These are phyloP conservation scores for Taeniopygia guttata DNA, from an alignment of 2,797 vertebrate genomes.

Conservation along the genomic window DNA sequence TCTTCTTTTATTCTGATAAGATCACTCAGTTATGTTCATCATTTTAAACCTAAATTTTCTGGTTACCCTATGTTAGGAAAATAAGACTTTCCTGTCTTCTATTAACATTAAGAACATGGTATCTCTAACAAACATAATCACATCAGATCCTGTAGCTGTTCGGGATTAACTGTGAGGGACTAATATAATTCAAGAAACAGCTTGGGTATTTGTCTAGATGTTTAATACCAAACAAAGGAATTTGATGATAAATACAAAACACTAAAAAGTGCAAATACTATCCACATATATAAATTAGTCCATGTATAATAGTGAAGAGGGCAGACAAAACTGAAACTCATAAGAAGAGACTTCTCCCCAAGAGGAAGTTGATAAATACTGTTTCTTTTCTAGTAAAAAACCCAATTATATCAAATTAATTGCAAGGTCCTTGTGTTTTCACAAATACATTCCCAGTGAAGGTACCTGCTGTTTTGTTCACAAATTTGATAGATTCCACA, in stretches of 20 bases:
- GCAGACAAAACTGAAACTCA: not conserved
- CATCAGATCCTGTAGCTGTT: not conserved
- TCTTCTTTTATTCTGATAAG: not conserved
- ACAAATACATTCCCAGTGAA: not conserved
- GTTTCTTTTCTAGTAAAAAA: not conserved
- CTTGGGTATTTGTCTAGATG: not conserved
- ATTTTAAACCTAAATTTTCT: conserved; percentile 1
- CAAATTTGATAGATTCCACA: not conserved
- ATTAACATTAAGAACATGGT: not conserved
- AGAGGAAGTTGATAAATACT: not conserved
- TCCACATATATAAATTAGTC: not conserved
- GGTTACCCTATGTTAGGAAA: not conserved
- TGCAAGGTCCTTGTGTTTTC: not conserved
- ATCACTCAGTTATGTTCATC: not conserved
- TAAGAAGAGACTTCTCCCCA: not conserved
- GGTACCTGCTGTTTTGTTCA: not conserved
- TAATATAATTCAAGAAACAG: not conserved
- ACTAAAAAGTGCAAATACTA: not conserved
- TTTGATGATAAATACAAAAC: not conserved
- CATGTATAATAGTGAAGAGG: not conserved
- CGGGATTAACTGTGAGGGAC: not conserved
- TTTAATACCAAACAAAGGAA: not conserved
- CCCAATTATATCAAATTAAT: not conserved
- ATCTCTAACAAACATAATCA: not conserved
- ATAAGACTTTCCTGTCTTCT: not conserved